These are phyloP conservation scores for Ormyrus rosae DNA, from an alignment of 2,888 invertebrate genomes.

Conservation along the genomic window DNA sequence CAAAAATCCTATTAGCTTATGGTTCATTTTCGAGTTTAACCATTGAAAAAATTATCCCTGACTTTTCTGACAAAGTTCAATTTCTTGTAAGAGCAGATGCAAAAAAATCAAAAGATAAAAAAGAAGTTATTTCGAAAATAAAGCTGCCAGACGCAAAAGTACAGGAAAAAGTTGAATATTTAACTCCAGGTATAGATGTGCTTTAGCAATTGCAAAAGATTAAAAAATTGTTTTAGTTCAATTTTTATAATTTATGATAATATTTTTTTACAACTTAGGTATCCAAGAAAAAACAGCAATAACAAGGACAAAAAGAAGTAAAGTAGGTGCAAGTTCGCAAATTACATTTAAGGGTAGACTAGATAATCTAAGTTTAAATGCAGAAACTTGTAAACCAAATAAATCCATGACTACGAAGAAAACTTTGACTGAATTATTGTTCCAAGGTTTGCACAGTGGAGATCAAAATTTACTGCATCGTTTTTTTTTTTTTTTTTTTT, in stretches of 20 bases:
- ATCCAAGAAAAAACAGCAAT: slow-evolving; percentile 52
- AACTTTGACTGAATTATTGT: slow-evolving; percentile 85
- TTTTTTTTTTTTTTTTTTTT: slow-evolving; percentile 85
- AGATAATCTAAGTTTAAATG: slow-evolving; percentile 86
- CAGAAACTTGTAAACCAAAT: slow-evolving; percentile 73
- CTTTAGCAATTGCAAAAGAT: too few species aligned
- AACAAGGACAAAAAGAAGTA: slow-evolving; percentile 70
- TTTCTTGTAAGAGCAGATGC: slow-evolving; percentile 73
- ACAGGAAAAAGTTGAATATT: too few species aligned
- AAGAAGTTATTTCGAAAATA: slow-evolving; percentile 73
- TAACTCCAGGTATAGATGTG: too few species aligned
- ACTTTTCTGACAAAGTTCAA: slow-evolving; percentile 76
- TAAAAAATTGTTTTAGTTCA: not conserved
- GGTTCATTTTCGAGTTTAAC: slow-evolving; percentile 66
- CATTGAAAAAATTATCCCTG: slow-evolving; percentile 70
- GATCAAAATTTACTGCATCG: slow-evolving; percentile 83
- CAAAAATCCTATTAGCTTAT: slow-evolving; percentile 68
- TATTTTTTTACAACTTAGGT: not conserved
- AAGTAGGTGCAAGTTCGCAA: slow-evolving; percentile 76
- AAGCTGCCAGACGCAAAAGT: slow-evolving; percentile 70
- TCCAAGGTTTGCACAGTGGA: slow-evolving; percentile 91
- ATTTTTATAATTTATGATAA: not conserved
- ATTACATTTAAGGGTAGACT: slow-evolving; percentile 90
- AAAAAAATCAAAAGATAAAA: slow-evolving; percentile 68
- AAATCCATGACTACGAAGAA: slow-evolving; percentile 77